Conservation (phyloP, 23 tunicate species). For the Trididemnum clinides region DNA sequence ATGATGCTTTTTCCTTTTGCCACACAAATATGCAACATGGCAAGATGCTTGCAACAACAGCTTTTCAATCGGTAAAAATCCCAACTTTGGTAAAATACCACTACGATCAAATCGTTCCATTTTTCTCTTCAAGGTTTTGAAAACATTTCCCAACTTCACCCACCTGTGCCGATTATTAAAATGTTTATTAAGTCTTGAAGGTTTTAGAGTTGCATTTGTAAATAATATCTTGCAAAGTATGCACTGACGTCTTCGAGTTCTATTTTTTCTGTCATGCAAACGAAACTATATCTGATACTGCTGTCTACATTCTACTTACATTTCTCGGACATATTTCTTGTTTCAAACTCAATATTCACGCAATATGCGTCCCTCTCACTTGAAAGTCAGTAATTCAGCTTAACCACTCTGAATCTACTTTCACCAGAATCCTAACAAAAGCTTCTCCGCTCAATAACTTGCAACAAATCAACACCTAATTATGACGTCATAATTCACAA, state of each 20-base stretch:
- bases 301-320: neutral
- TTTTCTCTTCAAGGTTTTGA: neutral
- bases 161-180: neutral
- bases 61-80: neutral
- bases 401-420: no score
- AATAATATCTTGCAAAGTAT: neutral
- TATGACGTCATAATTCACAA: no score
- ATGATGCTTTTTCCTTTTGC: neutral
- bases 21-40: neutral
- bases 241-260: conserved; percentile 38
- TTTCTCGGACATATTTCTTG: neutral
- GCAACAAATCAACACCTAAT: no score
- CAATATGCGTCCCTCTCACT: no score
- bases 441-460: no score
- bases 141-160: neutral
- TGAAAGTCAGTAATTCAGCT: no score
- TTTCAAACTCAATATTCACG: no score
- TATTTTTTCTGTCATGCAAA: neutral
- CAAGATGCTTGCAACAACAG: no score
- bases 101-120: neutral
- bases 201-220: conserved; percentile 3
- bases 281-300: neutral
- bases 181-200: conserved; percentile 27
- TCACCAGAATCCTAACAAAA: no score
- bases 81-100: neutral